Percentiles rank a stretch among this genome's conserved stretches.
phyloP scores from a whole-genome alignment of 2,113 vertebrate genomes.

The Felis chaus region DNA sequence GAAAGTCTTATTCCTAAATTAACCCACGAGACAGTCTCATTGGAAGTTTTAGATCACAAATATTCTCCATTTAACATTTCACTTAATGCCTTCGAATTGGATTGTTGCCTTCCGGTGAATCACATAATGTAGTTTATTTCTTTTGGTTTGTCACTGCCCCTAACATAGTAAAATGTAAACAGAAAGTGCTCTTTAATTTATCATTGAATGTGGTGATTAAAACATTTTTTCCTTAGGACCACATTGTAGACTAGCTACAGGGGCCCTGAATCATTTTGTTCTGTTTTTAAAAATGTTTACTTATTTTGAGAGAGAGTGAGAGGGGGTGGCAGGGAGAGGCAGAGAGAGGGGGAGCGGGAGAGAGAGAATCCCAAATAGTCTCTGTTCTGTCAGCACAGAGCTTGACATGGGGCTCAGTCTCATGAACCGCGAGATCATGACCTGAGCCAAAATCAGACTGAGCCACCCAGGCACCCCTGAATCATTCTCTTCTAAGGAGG shows the following conservation, averaged over 20 bases:
- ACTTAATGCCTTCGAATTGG: not conserved
- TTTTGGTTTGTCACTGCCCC: not conserved
- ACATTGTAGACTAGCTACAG: not conserved
- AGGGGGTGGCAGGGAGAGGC: too few relatives aligned
- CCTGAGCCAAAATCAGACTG: too few relatives aligned
- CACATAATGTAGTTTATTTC: not conserved
- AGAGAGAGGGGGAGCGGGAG: too few relatives aligned
- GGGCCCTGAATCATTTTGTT: not conserved
- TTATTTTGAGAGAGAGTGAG: too few relatives aligned
- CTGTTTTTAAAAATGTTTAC: too few relatives aligned
- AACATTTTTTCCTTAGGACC: not conserved
- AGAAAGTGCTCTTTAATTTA: not conserved
- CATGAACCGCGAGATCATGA: too few relatives aligned
- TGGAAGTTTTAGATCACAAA: not conserved
- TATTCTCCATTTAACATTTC: not conserved
- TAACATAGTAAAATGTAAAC: not conserved
- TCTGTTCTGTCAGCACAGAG: too few relatives aligned
- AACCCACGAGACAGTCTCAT: not conserved
- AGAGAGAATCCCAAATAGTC: too few relatives aligned
- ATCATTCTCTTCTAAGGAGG: not conserved
- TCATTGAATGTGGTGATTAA: not conserved
- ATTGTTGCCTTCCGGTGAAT: not conserved
- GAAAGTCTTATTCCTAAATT: not conserved
- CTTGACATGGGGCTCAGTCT: too few relatives aligned
- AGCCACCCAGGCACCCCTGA: not conserved